These are phyloP conservation scores for Tetropium fuscum DNA, from an alignment of 2,888 invertebrate species.

Conservation along the genomic window DNA sequence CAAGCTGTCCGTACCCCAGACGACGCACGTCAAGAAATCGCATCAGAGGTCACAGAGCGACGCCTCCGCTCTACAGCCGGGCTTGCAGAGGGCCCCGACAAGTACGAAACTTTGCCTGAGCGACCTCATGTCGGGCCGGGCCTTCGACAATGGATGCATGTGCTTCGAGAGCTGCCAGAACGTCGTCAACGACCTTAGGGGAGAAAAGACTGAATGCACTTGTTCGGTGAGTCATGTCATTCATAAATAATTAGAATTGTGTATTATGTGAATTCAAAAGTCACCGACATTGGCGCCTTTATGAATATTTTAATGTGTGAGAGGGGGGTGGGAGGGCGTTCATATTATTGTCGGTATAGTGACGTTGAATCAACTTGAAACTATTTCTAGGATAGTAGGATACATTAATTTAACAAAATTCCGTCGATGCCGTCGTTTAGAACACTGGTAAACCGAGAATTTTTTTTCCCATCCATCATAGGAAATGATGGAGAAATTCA, in stretches of 20 bases:
- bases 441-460: no score
- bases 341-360: no score
- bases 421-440: no score
- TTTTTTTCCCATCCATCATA: no score
- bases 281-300: no score
- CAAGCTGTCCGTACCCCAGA: conserved; percentile 58
- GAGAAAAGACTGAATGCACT: conserved; percentile 81
- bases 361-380: no score
- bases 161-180: conserved; percentile 90
- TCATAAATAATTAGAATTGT: no score
- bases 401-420: no score
- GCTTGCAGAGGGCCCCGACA: conserved; percentile 45
- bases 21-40: conserved; percentile 73
- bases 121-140: conserved; percentile 93
- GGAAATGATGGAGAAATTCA: no score
- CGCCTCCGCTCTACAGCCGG: conserved; percentile 78
- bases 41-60: conserved; percentile 81
- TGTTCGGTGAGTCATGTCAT: conserved; percentile 77
- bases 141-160: conserved; percentile 96
- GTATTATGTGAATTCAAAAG: background rate
- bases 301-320: no score
- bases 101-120: conserved; percentile 79
- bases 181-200: conserved; percentile 81
- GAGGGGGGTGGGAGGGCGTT: no score
- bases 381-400: no score